Conservation (phyloP, 1,140 invertebrate species). For the Zaprionus gabonicus region DNA sequence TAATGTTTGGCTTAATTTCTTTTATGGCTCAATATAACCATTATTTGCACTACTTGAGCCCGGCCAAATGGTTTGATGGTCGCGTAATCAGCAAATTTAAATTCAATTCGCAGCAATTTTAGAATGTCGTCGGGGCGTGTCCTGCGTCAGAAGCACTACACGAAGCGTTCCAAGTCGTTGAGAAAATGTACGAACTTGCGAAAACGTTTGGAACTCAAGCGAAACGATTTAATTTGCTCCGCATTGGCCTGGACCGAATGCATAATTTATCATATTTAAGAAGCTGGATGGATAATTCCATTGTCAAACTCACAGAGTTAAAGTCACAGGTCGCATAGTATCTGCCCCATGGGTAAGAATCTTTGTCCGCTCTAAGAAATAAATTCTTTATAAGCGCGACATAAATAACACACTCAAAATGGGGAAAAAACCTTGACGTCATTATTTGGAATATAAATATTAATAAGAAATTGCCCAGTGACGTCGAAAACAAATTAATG, state of each 20-base stretch:
- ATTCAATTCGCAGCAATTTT: constrained; percentile 74
- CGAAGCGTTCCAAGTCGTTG: constrained; percentile 9
- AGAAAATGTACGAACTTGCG: constrained; percentile 24
- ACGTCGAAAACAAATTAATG: constrained; percentile 58
- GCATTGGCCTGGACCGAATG: constrained; percentile 31
- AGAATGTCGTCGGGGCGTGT: constrained; percentile 35
- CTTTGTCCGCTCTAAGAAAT: constrained; percentile 30
- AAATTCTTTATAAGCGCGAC: neutral
- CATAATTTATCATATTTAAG: constrained; percentile 82
- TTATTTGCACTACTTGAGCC: constrained; percentile 73
- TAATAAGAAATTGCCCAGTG: constrained; percentile 9
- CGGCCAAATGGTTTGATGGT: neutral
- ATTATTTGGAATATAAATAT: no score
- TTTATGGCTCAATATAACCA: constrained; percentile 81
- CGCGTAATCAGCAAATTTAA: constrained; percentile 77
- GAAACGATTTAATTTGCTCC: constrained; percentile 50
- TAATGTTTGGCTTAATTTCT: constrained; percentile 81
- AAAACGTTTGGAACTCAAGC: constrained; percentile 22
- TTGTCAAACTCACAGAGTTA: neutral
- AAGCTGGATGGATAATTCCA: constrained; percentile 28
- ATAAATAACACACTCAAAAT: no score
- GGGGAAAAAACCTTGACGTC: no score
- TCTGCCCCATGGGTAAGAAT: no score
- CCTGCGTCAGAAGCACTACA: constrained; percentile 58
- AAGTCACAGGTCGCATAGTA: neutral